These are phyloP conservation scores for Chinchilla lanigera DNA, from an alignment of 2,113 vertebrate species.

Conservation along the genomic window DNA sequence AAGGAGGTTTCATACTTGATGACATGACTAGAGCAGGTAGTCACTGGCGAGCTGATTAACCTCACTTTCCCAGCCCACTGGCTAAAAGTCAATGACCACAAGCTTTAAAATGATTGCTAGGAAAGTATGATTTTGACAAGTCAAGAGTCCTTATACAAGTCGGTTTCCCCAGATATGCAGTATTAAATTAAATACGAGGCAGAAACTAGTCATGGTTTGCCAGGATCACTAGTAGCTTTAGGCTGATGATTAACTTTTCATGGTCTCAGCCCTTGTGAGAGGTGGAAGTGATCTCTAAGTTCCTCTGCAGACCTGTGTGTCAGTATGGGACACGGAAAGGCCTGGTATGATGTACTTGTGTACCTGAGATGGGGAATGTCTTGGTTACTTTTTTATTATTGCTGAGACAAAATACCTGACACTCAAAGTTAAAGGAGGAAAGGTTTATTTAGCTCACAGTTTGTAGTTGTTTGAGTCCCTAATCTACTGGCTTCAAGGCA, in stretches of 20 bases:
- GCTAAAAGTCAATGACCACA: background rate
- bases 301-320: background rate
- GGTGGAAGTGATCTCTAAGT: background rate
- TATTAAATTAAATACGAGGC: background rate
- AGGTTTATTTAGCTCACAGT: background rate
- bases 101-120: background rate
- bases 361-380: background rate
- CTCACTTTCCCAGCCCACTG: background rate
- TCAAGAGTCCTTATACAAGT: background rate
- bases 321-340: background rate
- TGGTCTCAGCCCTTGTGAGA: background rate
- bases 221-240: background rate
- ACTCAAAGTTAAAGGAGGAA: background rate
- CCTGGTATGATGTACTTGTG: accelerated
- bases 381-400: background rate
- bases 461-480: background rate
- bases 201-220: background rate
- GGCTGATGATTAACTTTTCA: background rate
- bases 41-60: background rate
- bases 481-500: background rate
- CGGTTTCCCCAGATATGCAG: background rate
- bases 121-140: conserved; percentile 33
- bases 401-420: background rate
- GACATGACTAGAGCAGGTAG: background rate
- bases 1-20: background rate